These are phyloP conservation scores for Ornithorhynchus anatinus DNA, from an alignment of 2,113 vertebrate species.

Conservation along the genomic window DNA sequence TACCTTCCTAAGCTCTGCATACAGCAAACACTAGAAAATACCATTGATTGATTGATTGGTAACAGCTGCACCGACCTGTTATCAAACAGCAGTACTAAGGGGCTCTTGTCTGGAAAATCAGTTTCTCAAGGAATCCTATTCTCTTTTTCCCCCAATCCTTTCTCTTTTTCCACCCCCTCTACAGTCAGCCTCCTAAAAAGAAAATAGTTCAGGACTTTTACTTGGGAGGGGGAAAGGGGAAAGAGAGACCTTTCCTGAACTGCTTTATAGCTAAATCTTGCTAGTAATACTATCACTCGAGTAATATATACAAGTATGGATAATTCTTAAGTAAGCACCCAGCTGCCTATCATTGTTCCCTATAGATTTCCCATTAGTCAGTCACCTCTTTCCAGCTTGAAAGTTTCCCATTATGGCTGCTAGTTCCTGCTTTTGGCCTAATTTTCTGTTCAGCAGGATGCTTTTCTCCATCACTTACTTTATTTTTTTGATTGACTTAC, in stretches of 20 bases:
- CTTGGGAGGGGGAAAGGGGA: no score
- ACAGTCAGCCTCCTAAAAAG: not conserved
- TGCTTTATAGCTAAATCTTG: slow-evolving; percentile 42
- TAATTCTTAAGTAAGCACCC: slow-evolving; percentile 47
- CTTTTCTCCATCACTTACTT: slow-evolving; percentile 4
- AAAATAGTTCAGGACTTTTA: slow-evolving; percentile 27
- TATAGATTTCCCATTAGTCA: slow-evolving; percentile 25
- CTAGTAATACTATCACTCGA: slow-evolving; percentile 4
- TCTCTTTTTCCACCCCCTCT: not conserved
- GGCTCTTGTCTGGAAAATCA: no score
- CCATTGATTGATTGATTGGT: no score
- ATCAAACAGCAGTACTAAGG: no score
- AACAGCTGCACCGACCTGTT: no score
- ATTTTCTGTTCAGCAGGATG: slow-evolving; percentile 39
- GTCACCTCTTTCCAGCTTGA: slow-evolving; percentile 40
- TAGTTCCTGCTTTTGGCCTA: slow-evolving; percentile 30
- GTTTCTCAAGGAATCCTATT: no score
- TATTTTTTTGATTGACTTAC: slow-evolving; percentile 25
- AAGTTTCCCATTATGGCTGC: slow-evolving; percentile 25
- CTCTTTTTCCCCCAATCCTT: no score
- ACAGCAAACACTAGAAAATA: no score
- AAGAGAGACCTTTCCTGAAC: slow-evolving; percentile 26
- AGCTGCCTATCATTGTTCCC: slow-evolving; percentile 25
- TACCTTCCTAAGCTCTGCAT: no score
- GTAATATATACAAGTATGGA: slow-evolving; percentile 39